Evolutionary conservation across 2,888 invertebrate species (phyloP), one percentile per base, ranked within the genome.

Genomic region (Tiliacea citrago): DNA sequence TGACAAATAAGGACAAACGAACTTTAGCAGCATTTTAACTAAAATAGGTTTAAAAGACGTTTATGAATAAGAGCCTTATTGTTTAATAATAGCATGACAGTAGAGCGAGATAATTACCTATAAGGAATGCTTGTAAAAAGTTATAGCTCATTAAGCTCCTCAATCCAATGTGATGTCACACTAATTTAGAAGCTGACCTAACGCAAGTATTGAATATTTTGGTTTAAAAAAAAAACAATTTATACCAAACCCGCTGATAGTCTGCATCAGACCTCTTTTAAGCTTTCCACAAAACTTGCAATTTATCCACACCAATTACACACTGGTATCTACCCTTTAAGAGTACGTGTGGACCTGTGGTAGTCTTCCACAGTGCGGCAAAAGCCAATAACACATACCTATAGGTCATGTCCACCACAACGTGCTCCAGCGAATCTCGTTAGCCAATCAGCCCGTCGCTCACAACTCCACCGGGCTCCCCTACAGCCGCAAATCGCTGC

Each of bases 401-500:
- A n/a, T n/a, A n/a, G 58, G 45, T 70, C 45, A 55, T 55, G 42
- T 65, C 68, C 24, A 61, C 7, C 21, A 49, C n/a, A n/a, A 78
- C 57, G 35, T 58, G 60, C 55, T 60, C 45, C 21, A 39, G n/a
- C 55, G 49, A 45, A 66, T 24, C 55, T 62, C 7, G 57, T 49
- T 45, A 68, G 35, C 66, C 68, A 67, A 75, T 79, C 81, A 66
- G 51, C 49, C n/a, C 47, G 66, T 68, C 84, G 53, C 51, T 68
- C 63, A 74, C 65, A 69, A 66, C 74, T 55, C 61, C 47, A 39
- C 8, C n/a, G 24, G 21, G 66, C 47, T 57, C 68, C 75, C 62
- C 67, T n/a, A 10, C 55, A 39, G 39, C 39, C 24, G 57, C 81
- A 73, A 81, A 81, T 81, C 81, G 66, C 65, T 42, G 45, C 81